Evolutionary conservation across 2,888 invertebrate species (phyloP), one percentile per base, ranked within the genome.

Genomic region (Agonopterix heracliana): DNA sequence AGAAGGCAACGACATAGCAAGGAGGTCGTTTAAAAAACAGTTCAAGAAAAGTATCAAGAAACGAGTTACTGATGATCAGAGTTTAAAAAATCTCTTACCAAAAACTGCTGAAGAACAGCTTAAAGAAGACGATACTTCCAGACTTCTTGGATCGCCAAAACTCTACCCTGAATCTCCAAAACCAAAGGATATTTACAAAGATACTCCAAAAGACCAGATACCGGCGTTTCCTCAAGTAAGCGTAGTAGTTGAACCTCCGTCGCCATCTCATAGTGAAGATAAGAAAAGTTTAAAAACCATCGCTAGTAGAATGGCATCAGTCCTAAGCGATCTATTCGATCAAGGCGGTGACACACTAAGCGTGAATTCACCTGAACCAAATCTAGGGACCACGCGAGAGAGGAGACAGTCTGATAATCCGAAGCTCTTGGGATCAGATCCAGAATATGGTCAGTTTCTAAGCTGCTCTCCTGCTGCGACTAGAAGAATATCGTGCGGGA

Each of bases 401-500:
- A 69, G 85, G 63, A 66, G 89, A 60, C 74, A 89, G 68, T 74
- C 90, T 53, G 81, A 91, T 71, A 92, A 91, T 67, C 92, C 92
- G 9, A 92, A 92, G 61, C 78, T 91, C 9, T 70, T 93, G 44
- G 80, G 84, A 0, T 90, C 92, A 46, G 92, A 92, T 66, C 89
- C 91, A 44, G 92, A 93, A 60, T 91, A 92, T 62, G 85, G 90
- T 9, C 88, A 90, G 58, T 92, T 92, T 61, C 78, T 93, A 17
- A 94, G 92, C 57, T 93, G 93, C 66, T 95, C 95, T 1, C 95
- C 95, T 3, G 94, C 96, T 49, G 96, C 96, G 9, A 95, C 96
- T 7, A 91, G 97, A 55, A 89, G 97, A 60, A 97, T 98, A 71
- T 97, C 97, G 57, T 96, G 96, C 75, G 96, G 97, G 52, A 96